Evolutionary conservation across 2,113 vertebrate species (phyloP).

Genomic region (Tonatia bakeri): DNA sequence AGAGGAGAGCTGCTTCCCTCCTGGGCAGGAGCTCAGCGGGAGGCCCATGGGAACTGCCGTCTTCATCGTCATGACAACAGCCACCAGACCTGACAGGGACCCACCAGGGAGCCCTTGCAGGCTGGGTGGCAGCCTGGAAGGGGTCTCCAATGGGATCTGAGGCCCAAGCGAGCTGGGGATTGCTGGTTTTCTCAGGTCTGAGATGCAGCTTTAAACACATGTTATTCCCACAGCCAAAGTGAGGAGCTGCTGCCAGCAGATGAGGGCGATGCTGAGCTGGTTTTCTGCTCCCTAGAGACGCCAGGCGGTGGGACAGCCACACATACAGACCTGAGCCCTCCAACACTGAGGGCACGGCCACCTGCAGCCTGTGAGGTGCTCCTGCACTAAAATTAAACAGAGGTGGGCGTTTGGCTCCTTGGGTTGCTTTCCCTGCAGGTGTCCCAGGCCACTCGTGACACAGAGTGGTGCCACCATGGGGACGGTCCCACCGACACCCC

Average conservation of each 20-base stretch:
- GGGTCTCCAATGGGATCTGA: accelerated
- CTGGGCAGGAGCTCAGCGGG: accelerated
- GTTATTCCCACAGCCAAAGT: not conserved
- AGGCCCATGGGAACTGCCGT: accelerated
- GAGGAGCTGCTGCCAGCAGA: no score
- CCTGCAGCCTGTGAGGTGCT: accelerated
- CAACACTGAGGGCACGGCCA: not conserved
- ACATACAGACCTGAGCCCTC: accelerated
- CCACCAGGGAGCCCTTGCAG: not conserved
- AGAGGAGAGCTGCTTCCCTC: not conserved
- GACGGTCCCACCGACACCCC: not conserved
- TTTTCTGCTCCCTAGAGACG: accelerated
- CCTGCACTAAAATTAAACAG: accelerated
- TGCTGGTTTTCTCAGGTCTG: not conserved
- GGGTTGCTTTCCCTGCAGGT: accelerated
- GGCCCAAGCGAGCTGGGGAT: accelerated
- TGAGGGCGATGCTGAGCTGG: accelerated
- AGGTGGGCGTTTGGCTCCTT: not conserved
- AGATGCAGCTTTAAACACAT: accelerated
- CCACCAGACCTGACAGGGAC: not conserved
- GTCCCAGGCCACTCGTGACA: not conserved
- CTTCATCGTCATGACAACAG: not conserved
- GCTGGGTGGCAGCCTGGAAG: no score
- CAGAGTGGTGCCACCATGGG: no score
- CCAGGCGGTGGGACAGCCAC: not conserved